Evolutionary conservation across 64 coral and sea anemone genomes (phyloP), one percentile per base, ranked within the genome.

Genomic region (Actinia equina): DNA sequence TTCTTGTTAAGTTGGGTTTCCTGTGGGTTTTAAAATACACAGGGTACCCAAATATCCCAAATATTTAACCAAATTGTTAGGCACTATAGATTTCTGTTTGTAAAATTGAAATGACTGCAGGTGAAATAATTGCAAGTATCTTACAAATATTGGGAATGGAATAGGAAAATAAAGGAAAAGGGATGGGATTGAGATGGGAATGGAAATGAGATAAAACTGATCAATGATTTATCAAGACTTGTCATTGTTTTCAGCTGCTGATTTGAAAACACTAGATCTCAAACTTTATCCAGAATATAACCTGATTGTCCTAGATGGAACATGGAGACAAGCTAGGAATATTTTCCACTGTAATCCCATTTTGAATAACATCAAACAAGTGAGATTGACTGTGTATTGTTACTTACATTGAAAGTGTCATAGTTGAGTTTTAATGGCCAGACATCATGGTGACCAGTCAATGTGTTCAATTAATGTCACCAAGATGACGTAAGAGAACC

Each of bases 241-340:
- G 25, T 19, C 30, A 26, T 86, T 9, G 15, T 1, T 55, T 74
- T 46, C 77, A 98, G 96, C 96, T 93, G 82, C 82, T 84, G 89
- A 99, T 93, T 85, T 99, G 11, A 85, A 80, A 59, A 89, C 57
- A 77, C 82, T 81, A 55, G 60, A 46, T 17, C 85, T 49, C 81
- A 20, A 52, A 41, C 61, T 83, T 0, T 52, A 63, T 44, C 61
- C 86, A 27, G 79, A 83, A 22, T 99, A 91, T 44, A 93, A 99
- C 19, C 57, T 99, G 42, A 90, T 99, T 89, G 93, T 95, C 27
- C 88, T 92, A 41, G 93, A 99, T 87, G 97, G 97, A 14, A 99
- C 97, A 71, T 99, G 97, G 97, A 57, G 93, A 77, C 97, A 99
- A 78, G 97, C 93, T 46, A 99, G 27, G 26, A 86, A 90, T 67